phyloP scores from a whole-genome alignment of 2,113 vertebrate genomes.

The Phoxinus phoxinus region DNA sequence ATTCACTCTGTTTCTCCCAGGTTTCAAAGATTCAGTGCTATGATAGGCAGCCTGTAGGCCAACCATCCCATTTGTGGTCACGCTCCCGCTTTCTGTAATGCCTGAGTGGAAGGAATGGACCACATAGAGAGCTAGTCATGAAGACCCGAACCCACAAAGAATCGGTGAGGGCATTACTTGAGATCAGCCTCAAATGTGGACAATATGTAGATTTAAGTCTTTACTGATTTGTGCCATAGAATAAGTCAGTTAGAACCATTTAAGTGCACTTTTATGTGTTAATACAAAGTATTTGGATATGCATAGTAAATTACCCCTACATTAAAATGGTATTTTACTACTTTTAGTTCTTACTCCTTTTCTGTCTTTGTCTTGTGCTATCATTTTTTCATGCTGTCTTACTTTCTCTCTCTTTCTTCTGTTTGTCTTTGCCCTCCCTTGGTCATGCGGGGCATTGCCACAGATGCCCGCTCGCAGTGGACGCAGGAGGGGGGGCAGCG shows the following conservation, averaged over 20 bases:
- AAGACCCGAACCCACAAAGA: slow-evolving; percentile 84
- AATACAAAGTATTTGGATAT: not conserved
- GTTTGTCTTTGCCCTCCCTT: slow-evolving; percentile 28
- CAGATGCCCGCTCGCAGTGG: slow-evolving; percentile 88
- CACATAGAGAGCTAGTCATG: slow-evolving; percentile 72
- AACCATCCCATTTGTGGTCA: slow-evolving; percentile 33
- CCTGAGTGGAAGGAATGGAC: slow-evolving; percentile 72
- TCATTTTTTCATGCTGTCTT: not conserved
- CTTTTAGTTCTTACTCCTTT: not conserved
- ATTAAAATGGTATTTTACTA: not conserved
- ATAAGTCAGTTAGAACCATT: not conserved
- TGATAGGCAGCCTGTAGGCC: slow-evolving; percentile 21
- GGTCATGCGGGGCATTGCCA: slow-evolving; percentile 53
- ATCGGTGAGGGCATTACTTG: slow-evolving; percentile 70
- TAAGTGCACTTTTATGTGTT: not conserved
- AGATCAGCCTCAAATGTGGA: not conserved
- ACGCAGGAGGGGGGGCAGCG: slow-evolving; percentile 80
- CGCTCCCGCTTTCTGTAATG: slow-evolving; percentile 62
- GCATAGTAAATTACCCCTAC: not conserved
- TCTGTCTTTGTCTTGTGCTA: not conserved
- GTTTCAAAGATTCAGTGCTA: slow-evolving; percentile 10
- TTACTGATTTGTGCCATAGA: not conserved
- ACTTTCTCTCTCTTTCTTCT: slow-evolving; percentile 43
- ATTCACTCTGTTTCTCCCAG: slow-evolving; percentile 25
- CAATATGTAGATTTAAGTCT: not conserved